Percentiles rank a stretch among this genome's conserved stretches.
Conservation (phyloP, 2,888 invertebrate genomes). For the Heliconius aoede region DNA sequence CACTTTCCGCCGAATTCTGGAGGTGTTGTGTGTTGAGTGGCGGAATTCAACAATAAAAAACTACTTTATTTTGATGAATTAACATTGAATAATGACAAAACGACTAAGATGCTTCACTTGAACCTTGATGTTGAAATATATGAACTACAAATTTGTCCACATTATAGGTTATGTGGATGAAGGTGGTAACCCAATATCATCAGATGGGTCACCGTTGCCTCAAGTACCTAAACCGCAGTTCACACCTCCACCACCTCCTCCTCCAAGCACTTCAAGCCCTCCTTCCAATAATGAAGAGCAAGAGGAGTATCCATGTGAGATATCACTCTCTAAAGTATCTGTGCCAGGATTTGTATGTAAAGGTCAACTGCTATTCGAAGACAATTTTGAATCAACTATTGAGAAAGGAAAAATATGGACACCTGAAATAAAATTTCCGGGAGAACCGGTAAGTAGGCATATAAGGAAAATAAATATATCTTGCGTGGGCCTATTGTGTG, state of each 20-base stretch:
- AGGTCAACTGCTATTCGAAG: constrained; percentile 85
- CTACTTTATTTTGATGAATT: no score
- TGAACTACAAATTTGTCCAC: neutral
- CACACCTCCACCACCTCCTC: constrained; percentile 34
- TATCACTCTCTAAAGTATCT: constrained; percentile 66
- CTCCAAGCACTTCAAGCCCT: constrained; percentile 11
- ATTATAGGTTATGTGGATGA: constrained; percentile 66
- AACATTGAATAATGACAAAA: no score
- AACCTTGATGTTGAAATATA: no score
- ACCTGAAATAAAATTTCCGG: constrained; percentile 83
- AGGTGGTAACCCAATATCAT: constrained; percentile 60
- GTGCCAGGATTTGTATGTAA: constrained; percentile 76
- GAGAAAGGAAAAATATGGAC: constrained; percentile 82
- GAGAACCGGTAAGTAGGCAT: constrained; percentile 81
- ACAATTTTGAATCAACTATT: constrained; percentile 79
- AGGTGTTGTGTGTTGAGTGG: no score
- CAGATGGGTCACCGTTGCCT: constrained; percentile 31
- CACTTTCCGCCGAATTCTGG: no score
- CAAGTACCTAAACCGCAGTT: constrained; percentile 16
- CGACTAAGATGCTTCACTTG: no score
- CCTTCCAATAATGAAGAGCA: constrained; percentile 20
- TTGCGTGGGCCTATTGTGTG: no score
- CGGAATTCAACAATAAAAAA: no score
- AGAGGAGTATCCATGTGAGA: constrained; percentile 62
- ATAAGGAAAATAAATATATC: no score